Percentiles rank a stretch among this genome's conserved stretches.
Conservation (phyloP, 1,140 invertebrate genomes). For the Trinorchestia longiramus region DNA sequence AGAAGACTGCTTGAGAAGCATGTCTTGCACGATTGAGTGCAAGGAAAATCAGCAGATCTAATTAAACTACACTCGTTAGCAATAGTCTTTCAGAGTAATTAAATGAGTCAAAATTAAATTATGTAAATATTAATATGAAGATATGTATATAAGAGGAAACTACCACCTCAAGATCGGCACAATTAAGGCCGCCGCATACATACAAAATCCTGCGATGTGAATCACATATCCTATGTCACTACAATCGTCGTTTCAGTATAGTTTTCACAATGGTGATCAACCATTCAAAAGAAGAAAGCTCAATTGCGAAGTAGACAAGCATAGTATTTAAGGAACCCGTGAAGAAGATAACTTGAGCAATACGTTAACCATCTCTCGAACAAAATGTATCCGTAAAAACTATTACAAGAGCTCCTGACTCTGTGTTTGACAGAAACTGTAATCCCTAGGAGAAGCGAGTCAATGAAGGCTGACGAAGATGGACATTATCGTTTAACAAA, state of each 20-base stretch:
- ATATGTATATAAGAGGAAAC: no score
- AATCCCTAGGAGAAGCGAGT: not conserved
- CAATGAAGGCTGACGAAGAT: not conserved
- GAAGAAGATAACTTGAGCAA: not conserved
- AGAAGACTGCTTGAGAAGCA: no score
- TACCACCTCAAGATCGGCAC: no score
- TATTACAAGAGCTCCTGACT: not conserved
- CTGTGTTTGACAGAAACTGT: not conserved
- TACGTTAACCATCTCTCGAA: not conserved
- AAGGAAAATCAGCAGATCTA: no score
- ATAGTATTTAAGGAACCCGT: not conserved
- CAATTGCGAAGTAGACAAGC: not conserved
- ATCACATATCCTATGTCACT: not conserved
- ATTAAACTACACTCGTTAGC: no score
- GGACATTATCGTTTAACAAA: not conserved
- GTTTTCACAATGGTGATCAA: not conserved
- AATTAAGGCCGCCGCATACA: no score
- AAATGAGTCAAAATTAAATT: no score
- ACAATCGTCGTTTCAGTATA: not conserved
- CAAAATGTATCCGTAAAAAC: not conserved
- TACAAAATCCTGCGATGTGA: not conserved
- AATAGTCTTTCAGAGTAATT: no score
- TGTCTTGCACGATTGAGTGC: no score
- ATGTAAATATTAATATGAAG: no score
- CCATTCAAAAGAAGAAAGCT: not conserved